These are phyloP conservation scores for Diploscapter pachys DNA, from an alignment of 1,140 invertebrate species.

Conservation along the genomic window DNA sequence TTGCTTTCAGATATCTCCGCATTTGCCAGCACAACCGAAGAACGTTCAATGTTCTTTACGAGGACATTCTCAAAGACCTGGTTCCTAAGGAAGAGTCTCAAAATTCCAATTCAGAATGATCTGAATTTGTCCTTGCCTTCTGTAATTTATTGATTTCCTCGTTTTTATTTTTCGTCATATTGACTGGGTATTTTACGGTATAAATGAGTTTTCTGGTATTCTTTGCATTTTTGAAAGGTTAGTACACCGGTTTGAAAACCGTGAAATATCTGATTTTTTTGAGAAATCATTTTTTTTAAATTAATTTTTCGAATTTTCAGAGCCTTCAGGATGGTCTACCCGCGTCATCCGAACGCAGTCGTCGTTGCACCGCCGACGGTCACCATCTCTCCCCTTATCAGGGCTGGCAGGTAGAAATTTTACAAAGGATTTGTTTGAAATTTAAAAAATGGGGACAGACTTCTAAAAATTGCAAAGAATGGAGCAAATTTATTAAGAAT, in stretches of 20 bases:
- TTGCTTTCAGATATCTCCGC: constrained; percentile 18
- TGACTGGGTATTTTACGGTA: neutral
- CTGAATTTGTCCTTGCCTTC: neutral
- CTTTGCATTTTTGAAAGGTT: neutral
- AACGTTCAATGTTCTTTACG: constrained; percentile 4
- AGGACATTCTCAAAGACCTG: constrained; percentile 3
- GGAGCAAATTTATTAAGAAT: neutral
- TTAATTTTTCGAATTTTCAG: too few species aligned
- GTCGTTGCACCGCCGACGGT: constrained; percentile 49
- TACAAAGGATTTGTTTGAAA: neutral
- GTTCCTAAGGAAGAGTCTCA: neutral
- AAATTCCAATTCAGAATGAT: neutral
- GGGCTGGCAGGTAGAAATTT: constrained; percentile 40
- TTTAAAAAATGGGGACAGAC: neutral
- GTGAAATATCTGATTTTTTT: constrained; percentile 7
- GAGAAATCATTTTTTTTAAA: constrained; percentile 1
- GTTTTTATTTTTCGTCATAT: neutral
- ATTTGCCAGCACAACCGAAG: constrained; percentile 21
- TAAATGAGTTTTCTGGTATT: neutral
- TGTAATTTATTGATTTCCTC: neutral
- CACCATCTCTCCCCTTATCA: constrained; percentile 50
- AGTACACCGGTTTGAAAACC: neutral
- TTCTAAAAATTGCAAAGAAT: neutral
- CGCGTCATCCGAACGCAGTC: constrained; percentile 48
- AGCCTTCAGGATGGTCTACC: constrained; percentile 22